Evolutionary conservation across 2,797 vertebrate species (phyloP).

Genomic region (Rhynchonycteris naso): DNA sequence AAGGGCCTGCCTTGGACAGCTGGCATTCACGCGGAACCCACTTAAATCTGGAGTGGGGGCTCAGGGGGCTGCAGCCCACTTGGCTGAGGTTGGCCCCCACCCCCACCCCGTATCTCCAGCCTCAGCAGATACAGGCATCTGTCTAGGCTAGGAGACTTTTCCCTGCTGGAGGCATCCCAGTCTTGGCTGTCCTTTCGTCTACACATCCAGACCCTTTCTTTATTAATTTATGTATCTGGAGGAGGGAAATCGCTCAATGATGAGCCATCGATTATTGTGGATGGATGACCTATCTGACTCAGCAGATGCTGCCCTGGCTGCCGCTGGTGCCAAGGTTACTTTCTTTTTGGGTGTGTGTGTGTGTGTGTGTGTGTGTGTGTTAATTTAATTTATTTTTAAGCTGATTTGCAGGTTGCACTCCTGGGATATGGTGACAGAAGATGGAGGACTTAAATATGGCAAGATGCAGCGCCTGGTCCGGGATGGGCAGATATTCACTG

Average conservation of each 20-base stretch:
- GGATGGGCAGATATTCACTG: rapidly evolving
- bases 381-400: neutral
- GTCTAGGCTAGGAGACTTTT: rapidly evolving
- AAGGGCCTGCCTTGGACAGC: constrained; percentile 84
- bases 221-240: neutral
- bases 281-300: neutral
- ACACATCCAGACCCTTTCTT: neutral
- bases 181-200: neutral
- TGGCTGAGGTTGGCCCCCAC: neutral
- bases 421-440: neutral
- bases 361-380: neutral
- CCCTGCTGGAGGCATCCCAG: neutral
- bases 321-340: neutral
- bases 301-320: neutral
- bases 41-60: constrained; percentile 60
- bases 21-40: constrained; percentile 82
- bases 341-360: neutral
- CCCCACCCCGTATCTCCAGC: neutral
- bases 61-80: rapidly evolving
- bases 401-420: neutral
- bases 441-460: neutral
- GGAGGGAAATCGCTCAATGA: neutral
- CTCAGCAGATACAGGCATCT: neutral
- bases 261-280: neutral
- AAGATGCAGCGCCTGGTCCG: rapidly evolving